Percentiles rank a stretch among this genome's conserved stretches.
Conservation (phyloP, 2,888 invertebrate species). For the Sphinx pinastri region DNA sequence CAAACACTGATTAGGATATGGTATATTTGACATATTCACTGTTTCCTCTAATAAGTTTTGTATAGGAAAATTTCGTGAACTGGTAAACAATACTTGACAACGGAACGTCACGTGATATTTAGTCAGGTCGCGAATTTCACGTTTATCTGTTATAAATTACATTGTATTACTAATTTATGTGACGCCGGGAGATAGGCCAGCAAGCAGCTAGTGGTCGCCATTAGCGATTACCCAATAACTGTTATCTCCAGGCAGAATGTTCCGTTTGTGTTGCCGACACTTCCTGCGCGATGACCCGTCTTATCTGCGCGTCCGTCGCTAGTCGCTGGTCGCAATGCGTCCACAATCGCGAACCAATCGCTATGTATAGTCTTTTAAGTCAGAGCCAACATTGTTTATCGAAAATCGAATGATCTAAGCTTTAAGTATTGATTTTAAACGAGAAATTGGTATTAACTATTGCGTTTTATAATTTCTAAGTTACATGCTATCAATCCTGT, state of each 20-base stretch:
- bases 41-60: neutral
- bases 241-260: slow-evolving; percentile 59
- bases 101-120: slow-evolving; percentile 13
- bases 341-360: slow-evolving; percentile 6
- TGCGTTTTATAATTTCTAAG: no score
- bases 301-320: slow-evolving; percentile 14
- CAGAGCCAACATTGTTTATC: neutral
- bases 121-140: slow-evolving; percentile 16
- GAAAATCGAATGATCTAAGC: neutral
- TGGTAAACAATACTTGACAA: neutral
- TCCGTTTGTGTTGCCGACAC: slow-evolving; percentile 68
- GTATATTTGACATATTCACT: neutral
- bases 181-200: slow-evolving; percentile 55
- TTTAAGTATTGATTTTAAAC: neutral
- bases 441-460: no score
- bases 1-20: neutral
- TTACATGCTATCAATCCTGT: no score
- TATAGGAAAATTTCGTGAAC: neutral
- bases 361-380: neutral
- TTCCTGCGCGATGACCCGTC: slow-evolving; percentile 77
- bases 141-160: slow-evolving; percentile 36
- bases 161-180: slow-evolving; percentile 37
- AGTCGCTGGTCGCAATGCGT: neutral
- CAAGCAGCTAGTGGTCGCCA: slow-evolving; percentile 45
- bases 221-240: slow-evolving; percentile 62